Evolutionary conservation across 2,797 vertebrate genomes (phyloP).

Genomic region (Vultur gryphus): DNA sequence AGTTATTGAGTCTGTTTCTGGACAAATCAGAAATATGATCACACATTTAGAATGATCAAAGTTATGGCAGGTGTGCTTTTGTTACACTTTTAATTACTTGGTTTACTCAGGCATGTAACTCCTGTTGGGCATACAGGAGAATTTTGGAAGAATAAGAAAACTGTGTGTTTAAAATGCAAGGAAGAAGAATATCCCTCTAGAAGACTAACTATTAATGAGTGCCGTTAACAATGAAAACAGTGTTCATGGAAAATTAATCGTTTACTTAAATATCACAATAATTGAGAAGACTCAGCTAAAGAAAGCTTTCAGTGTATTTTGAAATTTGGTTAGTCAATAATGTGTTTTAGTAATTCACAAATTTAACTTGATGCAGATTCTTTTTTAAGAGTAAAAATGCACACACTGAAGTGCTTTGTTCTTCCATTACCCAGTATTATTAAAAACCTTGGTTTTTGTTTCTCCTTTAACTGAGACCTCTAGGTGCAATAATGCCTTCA

Average conservation of each 20-base stretch:
- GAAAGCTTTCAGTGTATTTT: background rate
- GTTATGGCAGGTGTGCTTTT: background rate
- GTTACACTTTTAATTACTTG: background rate
- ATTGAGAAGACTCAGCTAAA: background rate
- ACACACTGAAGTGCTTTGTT: background rate
- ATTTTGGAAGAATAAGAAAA: conserved; percentile 1
- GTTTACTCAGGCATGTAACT: background rate
- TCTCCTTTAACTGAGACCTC: background rate
- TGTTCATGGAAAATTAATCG: background rate
- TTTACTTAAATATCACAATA: background rate
- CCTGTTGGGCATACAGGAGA: background rate
- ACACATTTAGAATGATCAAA: background rate
- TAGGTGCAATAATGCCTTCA: background rate
- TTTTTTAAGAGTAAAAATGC: background rate
- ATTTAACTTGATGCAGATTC: background rate
- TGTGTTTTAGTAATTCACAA: background rate
- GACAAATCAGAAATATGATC: background rate
- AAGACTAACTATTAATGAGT: background rate
- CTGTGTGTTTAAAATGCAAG: background rate
- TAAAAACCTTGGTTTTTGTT: background rate
- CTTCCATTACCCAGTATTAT: background rate
- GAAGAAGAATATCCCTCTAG: background rate
- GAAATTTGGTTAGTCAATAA: background rate
- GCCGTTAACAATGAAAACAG: background rate
- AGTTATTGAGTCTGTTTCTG: background rate